phyloP scores from a whole-genome alignment of 1,140 invertebrate genomes.

The Vanessa atalanta region DNA sequence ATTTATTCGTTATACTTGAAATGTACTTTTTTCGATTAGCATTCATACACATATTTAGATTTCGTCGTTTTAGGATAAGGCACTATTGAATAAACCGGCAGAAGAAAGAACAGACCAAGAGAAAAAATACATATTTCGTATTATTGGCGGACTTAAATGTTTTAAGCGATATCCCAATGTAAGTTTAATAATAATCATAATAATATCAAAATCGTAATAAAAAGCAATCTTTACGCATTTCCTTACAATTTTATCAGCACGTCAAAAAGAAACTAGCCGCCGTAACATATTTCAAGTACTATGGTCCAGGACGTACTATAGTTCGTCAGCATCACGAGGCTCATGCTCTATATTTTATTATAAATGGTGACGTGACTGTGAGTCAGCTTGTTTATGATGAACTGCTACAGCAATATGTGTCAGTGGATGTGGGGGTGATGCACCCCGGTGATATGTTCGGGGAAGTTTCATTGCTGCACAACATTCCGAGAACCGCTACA shows the following conservation, averaged over 20 bases:
- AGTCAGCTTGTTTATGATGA: constrained; percentile 78
- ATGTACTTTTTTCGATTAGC: background rate
- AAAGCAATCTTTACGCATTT: background rate
- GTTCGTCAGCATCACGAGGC: constrained; percentile 82
- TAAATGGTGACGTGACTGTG: constrained; percentile 81
- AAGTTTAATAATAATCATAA: constrained; percentile 35
- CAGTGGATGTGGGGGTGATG: constrained; percentile 68
- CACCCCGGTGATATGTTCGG: constrained; percentile 83
- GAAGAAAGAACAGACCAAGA: constrained; percentile 79
- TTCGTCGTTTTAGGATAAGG: constrained; percentile 67
- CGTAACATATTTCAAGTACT: constrained; percentile 82
- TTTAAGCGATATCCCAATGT: constrained; percentile 82
- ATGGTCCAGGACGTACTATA: constrained; percentile 78
- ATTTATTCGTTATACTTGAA: background rate
- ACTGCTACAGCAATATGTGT: constrained; percentile 75
- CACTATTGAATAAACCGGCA: constrained; percentile 75
- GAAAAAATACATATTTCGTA: constrained; percentile 78
- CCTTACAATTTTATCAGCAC: constrained; percentile 50
- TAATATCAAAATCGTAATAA: background rate
- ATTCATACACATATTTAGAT: no score
- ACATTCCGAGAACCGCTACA: constrained; percentile 81
- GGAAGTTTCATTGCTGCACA: constrained; percentile 83
- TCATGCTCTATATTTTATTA: constrained; percentile 82
- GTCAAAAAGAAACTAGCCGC: constrained; percentile 80
- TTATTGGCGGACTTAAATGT: constrained; percentile 81